Base-by-base conservation (phyloP, 92 coral and sea anemone species). In the Desmophyllum pertusum region DNA sequence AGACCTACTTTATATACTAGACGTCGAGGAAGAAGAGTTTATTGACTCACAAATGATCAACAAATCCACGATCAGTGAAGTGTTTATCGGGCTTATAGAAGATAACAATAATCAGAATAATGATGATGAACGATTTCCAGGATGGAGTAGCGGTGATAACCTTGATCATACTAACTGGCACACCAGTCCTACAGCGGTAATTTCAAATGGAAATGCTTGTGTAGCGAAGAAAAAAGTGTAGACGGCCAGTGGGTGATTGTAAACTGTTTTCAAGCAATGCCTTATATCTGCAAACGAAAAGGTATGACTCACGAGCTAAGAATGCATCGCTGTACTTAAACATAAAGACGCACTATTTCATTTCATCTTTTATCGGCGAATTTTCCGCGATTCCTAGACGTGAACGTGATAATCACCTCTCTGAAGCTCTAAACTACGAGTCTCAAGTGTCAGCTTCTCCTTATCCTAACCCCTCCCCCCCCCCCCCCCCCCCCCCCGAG, bases 211-310 rank as follows among this genome's bases (percentile, higher is more conserved):
- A 48, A 27, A 62, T 52, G 88, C 88, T 23, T 88, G 91, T 53
- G 91, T 71, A 42, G 45, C 51, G 9, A 82, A 82, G 35, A 70
- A 68, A 31, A n/a, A 17, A 64, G 41, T 15, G 73, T 38, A 15
- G 1, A 53, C 27, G 91, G 91, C 41, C 41, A 65, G 4, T 88
- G 91, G 91, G 37, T 59, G 35, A 77, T 63, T 64, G 52, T 23
- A n/a, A 15, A 43, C 25, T 88, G 91, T 70, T 19, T 36, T 19
- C 37, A 27, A 39, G 10, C 18, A 1, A 48, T 65, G 63, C 79
- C 81, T 9, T 77, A 82, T 63, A 75, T 88, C 67, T 88, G 91
- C 84, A 76, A 88, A 69, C 39, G 50, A 48, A 33, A 46, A 68
- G 84, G 84, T 80, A 51, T n/a, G n/a, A n/a, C n/a, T n/a, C n/a